These are phyloP conservation scores for Sarcophaga peregrina DNA, from an alignment of 1,140 invertebrate genomes.

Conservation along the genomic window DNA sequence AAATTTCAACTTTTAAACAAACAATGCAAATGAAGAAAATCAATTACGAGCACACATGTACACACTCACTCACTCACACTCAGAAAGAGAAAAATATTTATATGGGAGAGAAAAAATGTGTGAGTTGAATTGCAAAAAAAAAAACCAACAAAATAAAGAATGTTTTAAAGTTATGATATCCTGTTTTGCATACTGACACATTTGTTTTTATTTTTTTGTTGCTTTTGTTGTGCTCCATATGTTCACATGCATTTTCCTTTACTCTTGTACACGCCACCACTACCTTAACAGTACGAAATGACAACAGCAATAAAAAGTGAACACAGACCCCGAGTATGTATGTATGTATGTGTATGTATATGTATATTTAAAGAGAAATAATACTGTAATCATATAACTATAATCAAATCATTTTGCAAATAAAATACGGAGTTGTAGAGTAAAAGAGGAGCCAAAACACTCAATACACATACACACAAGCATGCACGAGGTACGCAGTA, in stretches of 20 bases:
- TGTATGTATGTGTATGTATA: too few relatives aligned
- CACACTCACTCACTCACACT: too few relatives aligned
- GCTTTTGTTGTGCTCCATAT: neutral
- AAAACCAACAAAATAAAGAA: neutral
- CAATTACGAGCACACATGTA: neutral
- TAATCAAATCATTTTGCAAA: neutral
- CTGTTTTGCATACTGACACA: slow-evolving; percentile 26
- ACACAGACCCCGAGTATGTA: too few relatives aligned
- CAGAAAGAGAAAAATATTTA: neutral
- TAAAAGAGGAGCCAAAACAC: neutral
- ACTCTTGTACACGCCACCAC: neutral
- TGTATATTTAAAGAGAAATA: too few relatives aligned
- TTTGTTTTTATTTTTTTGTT: neutral
- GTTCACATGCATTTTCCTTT: too few relatives aligned
- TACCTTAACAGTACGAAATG: neutral
- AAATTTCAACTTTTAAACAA: neutral
- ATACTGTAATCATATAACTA: neutral
- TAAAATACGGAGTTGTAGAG: neutral
- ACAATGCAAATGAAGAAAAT: slow-evolving; percentile 1
- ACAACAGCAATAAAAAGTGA: too few relatives aligned
- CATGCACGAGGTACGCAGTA: too few relatives aligned
- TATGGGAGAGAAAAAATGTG: neutral
- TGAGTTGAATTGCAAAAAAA: neutral
- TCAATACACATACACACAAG: too few relatives aligned
- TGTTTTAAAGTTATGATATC: neutral